Evolutionary conservation across 2,113 vertebrate genomes (phyloP).

Genomic region (Spheniscus mendiculus): DNA sequence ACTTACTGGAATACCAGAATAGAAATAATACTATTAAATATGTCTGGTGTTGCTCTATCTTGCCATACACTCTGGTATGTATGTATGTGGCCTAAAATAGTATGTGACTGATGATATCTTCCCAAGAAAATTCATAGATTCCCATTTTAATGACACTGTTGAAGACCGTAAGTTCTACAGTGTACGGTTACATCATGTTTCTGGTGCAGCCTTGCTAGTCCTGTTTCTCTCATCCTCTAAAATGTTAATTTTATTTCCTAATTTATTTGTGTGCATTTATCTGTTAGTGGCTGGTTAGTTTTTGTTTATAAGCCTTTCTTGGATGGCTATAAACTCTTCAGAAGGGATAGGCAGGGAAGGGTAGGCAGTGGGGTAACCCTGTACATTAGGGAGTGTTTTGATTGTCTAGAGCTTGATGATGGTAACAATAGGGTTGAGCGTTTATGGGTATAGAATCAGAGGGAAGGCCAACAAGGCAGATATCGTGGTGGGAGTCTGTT

Average conservation of each 20-base stretch:
- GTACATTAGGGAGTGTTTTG: background rate
- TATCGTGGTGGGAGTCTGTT: background rate
- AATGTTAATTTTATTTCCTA: background rate
- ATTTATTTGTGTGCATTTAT: background rate
- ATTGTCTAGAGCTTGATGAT: background rate
- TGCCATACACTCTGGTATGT: background rate
- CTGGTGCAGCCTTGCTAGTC: background rate
- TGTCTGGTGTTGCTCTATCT: background rate
- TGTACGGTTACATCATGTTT: background rate
- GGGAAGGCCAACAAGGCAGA: background rate
- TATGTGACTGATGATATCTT: background rate
- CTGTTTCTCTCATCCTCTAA: background rate
- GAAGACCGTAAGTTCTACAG: accelerated
- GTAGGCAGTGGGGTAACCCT: background rate
- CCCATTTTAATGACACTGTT: background rate
- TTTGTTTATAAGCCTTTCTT: background rate
- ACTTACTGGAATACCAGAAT: background rate
- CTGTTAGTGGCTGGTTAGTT: background rate
- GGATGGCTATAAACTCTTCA: background rate
- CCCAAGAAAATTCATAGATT: background rate
- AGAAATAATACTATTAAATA: background rate
- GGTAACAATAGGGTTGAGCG: background rate
- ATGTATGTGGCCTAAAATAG: background rate
- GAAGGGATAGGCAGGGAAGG: background rate
- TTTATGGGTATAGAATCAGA: background rate